phyloP scores from a whole-genome alignment of 2,797 vertebrate species.

The Cichlasoma orientale region DNA sequence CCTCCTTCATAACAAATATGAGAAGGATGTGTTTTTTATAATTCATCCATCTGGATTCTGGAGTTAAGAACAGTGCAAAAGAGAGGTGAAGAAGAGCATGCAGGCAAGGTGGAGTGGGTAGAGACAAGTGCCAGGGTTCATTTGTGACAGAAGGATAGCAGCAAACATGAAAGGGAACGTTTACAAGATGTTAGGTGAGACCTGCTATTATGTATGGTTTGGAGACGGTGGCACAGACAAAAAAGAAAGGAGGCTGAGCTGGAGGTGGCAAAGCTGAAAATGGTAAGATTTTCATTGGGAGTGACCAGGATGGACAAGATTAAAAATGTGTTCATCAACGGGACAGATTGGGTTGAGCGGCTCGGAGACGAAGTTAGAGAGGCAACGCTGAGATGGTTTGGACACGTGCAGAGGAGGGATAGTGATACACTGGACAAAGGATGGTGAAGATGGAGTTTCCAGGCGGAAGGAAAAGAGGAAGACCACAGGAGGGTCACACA shows the following conservation, averaged over 20 bases:
- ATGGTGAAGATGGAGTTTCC: too few relatives aligned
- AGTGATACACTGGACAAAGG: too few relatives aligned
- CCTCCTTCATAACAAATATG: too few relatives aligned
- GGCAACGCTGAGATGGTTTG: not conserved
- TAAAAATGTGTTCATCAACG: not conserved
- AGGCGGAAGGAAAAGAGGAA: too few relatives aligned
- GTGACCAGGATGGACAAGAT: too few relatives aligned
- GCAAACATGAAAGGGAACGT: not conserved
- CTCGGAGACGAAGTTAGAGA: not conserved
- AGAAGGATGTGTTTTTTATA: not conserved
- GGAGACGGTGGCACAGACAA: not conserved
- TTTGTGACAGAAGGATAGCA: not conserved
- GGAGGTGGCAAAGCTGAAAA: not conserved
- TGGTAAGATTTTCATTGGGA: not conserved
- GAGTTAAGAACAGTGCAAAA: not conserved
- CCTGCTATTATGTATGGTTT: too few relatives aligned
- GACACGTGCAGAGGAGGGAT: too few relatives aligned
- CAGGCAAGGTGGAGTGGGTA: not conserved
- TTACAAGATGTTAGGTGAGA: not conserved
- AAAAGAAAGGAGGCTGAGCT: not conserved
- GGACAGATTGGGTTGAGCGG: not conserved
- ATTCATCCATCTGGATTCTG: not conserved
- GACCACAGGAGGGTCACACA: too few relatives aligned
- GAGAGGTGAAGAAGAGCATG: not conserved
- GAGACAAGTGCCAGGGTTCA: not conserved